Evolutionary conservation across 2,888 invertebrate species (phyloP), one percentile per base, ranked within the genome.

Genomic region (Saturnia pavonia): DNA sequence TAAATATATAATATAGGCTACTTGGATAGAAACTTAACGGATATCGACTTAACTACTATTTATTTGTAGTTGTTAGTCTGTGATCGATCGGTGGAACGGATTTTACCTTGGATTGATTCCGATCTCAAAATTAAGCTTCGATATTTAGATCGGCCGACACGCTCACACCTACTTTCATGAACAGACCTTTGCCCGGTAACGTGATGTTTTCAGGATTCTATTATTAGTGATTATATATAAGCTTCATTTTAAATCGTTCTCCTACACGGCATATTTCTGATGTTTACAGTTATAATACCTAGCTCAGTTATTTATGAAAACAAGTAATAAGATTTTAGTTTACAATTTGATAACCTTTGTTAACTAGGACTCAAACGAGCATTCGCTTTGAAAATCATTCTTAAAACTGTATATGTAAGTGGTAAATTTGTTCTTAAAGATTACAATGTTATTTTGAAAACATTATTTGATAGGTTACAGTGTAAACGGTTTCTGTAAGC

Each of bases 391-490:
- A 65, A 65, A 65, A 40, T 65, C 9, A 40, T 14, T 22, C 65
- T n/a, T 65, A 40, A 9, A 8, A 3, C 40, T 12, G n/a, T 65
- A 11, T 1, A 27, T 11, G 0, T 65, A 65, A 40, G 40, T 34
- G 14, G 9, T 14, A 40, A 40, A 40, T 40, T n/a, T 9, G 9
- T n/a, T 65, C n/a, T 7, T 9, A 40, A 65, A 2, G 2, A 11
- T n/a, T 65, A 40, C 40, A 40, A n/a, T n/a, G n/a, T n/a, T 65
- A 40, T 65, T 63, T 65, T 65, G 65, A 40, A 65, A 65, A 65
- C 65, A 65, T 65, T 65, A 40, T 65, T 65, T 40, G n/a, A 65
- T 65, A 34, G 2, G 22, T 4, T 6, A 22, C 63, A 34, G 34
- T 16, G 63, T 63, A 34, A 63, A 63, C 63, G 22, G 12, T 63